Evolutionary conservation across 1,140 invertebrate species (phyloP).

Genomic region (Platyscapa corneri): DNA sequence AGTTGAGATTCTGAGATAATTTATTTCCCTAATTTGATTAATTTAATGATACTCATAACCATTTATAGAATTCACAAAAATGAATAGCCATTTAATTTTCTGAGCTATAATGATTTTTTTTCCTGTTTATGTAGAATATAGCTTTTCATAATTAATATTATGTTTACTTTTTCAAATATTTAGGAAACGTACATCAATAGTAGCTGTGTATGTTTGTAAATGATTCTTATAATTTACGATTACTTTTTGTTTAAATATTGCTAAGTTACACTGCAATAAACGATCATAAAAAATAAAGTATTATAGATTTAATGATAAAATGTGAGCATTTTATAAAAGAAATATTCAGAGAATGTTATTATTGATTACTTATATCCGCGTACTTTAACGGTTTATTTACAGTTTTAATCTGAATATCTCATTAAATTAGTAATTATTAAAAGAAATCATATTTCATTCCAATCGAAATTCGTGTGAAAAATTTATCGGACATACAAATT

Average conservation of each 20-base stretch:
- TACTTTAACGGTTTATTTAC: constrained; percentile 38
- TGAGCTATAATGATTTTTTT: too few species aligned
- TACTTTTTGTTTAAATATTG: too few species aligned
- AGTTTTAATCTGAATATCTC: neutral
- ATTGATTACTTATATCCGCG: constrained; percentile 17
- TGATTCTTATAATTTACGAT: too few species aligned
- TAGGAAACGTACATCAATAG: too few species aligned
- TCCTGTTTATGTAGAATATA: too few species aligned
- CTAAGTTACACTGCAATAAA: too few species aligned
- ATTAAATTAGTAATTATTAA: constrained; percentile 27
- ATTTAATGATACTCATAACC: neutral
- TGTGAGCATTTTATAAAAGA: neutral
- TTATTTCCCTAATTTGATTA: neutral
- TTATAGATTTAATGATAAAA: neutral
- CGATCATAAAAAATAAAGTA: too few species aligned
- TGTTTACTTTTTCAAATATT: too few species aligned
- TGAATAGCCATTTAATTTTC: too few species aligned
- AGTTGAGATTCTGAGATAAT: neutral
- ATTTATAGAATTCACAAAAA: too few species aligned
- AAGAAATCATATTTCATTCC: neutral
- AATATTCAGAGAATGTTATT: constrained; percentile 37
- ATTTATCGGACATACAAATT: neutral
- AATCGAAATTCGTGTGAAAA: neutral
- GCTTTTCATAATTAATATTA: too few species aligned
- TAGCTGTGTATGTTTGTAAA: too few species aligned